phyloP scores from a whole-genome alignment of 2,797 vertebrate species.

The Sebastes trivittatus region DNA sequence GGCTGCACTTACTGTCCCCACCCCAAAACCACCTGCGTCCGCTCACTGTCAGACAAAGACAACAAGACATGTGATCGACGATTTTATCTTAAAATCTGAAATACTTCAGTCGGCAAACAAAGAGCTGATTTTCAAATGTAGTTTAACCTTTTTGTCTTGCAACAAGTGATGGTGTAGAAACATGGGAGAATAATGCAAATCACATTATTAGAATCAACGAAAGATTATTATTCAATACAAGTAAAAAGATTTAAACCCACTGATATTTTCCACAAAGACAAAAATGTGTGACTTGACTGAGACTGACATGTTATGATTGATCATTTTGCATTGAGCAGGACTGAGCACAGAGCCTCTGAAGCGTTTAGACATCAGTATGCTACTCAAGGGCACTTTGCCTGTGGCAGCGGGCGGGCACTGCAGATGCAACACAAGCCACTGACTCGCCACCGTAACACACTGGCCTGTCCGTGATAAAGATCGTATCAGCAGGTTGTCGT shows the following conservation, averaged over 20 bases:
- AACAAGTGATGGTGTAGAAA: background rate
- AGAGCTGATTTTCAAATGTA: background rate
- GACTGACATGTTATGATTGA: background rate
- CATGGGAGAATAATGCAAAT: background rate
- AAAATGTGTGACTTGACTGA: background rate
- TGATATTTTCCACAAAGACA: background rate
- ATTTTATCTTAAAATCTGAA: background rate
- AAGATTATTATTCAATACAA: background rate
- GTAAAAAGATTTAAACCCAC: background rate
- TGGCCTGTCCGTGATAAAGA: background rate
- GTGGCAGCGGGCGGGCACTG: background rate
- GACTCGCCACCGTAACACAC: background rate
- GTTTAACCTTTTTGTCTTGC: background rate
- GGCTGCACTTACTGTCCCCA: conserved; percentile 44
- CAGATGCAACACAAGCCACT: conserved; percentile 22
- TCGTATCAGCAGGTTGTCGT: background rate
- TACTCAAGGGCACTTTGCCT: conserved; percentile 34
- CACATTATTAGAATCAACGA: background rate
- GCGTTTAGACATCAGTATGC: conserved; percentile 21
- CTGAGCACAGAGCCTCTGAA: conserved; percentile 16
- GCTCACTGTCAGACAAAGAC: conserved; percentile 28
- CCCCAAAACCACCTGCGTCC: conserved; percentile 53
- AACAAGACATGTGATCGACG: background rate
- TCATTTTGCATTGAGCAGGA: background rate
- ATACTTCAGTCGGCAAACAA: background rate